A percentile compares a stretch with the other conserved stretches of the same genome.
These are phyloP conservation scores for Callocephalon fimbriatum DNA, from an alignment of 2,113 vertebrate species.

Conservation along the genomic window DNA sequence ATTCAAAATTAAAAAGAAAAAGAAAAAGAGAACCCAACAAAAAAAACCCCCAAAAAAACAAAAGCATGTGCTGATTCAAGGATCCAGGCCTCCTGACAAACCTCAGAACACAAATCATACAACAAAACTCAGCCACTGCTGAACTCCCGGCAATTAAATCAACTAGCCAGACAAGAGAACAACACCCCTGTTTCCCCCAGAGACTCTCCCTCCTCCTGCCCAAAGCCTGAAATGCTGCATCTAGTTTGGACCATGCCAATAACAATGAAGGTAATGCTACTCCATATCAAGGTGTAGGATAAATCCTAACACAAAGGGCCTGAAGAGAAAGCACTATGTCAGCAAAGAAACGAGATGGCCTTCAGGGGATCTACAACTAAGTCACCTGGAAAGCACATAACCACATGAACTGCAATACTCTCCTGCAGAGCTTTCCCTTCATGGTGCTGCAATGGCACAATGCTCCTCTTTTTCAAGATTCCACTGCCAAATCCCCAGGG, in stretches of 20 bases:
- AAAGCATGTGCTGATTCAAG: neutral
- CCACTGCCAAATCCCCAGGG: neutral
- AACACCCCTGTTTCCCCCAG: neutral
- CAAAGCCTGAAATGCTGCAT: neutral
- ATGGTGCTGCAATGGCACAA: neutral
- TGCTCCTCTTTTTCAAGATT: neutral
- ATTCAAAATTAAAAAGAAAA: neutral
- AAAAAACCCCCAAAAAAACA: neutral
- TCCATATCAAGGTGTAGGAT: neutral
- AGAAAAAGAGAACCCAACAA: neutral
- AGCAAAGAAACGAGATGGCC: neutral
- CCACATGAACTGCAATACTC: neutral
- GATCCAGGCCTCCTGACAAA: neutral
- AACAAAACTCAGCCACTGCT: neutral
- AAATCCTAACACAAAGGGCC: neutral
- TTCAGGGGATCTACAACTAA: neutral
- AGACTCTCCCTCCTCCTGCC: neutral
- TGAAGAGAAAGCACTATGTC: neutral
- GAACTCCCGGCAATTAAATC: constrained; percentile 37
- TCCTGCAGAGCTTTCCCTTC: neutral
- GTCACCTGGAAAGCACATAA: neutral
- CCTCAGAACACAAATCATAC: constrained; percentile 20
- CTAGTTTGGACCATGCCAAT: neutral
- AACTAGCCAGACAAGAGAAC: constrained; percentile 32
- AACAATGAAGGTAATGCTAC: neutral